These are phyloP conservation scores for Hippoglossus hippoglossus DNA, from an alignment of 2,797 vertebrate genomes.

Conservation along the genomic window DNA sequence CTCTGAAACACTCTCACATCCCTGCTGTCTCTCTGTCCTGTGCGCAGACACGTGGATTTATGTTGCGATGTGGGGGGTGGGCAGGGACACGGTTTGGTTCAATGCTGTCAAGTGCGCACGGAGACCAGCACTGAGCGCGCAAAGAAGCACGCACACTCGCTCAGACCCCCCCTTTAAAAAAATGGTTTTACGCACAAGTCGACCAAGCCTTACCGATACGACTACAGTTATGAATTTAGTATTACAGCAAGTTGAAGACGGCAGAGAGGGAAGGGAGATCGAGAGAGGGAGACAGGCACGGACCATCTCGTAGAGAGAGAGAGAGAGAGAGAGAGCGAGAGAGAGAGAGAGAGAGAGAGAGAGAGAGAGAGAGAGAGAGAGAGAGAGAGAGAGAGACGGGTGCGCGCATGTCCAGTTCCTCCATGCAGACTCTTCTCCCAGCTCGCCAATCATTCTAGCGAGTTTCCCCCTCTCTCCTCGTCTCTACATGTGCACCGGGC, in stretches of 20 bases:
- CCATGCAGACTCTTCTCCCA: constrained; percentile 82
- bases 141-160: constrained; percentile 11
- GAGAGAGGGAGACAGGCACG: background rate
- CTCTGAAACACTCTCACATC: too few species aligned
- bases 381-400: constrained; percentile 46
- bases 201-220: constrained; percentile 25
- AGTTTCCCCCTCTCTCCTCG: constrained; percentile 63
- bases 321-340: constrained; percentile 26
- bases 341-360: constrained; percentile 27
- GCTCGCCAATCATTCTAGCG: constrained; percentile 84
- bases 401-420: constrained; percentile 90
- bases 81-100: constrained; percentile 5
- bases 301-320: background rate
- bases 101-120: constrained; percentile 17
- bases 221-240: constrained; percentile 24
- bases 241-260: constrained; percentile 54
- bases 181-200: background rate
- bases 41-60: background rate
- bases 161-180: background rate
- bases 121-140: background rate
- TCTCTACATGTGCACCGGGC: constrained; percentile 87
- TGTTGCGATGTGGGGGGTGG: background rate
- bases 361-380: constrained; percentile 4
- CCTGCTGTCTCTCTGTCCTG: background rate
- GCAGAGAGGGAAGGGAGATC: constrained; percentile 31